A percentile compares a stretch with the other conserved stretches of the same genome.
phyloP scores from a whole-genome alignment of 2,113 vertebrate species.

The Siniperca knerii region DNA sequence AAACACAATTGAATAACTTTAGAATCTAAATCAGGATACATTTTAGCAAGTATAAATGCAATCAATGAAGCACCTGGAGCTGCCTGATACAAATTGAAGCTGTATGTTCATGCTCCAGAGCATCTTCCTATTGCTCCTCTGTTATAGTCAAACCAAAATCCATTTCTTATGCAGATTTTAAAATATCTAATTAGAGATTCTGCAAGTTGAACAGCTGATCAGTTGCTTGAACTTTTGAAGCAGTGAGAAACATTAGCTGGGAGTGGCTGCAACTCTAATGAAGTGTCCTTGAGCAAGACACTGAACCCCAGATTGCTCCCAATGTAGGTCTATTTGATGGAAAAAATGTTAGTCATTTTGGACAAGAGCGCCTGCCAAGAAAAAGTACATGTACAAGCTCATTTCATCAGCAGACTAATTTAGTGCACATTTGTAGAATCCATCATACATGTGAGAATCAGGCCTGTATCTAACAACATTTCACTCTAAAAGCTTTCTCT shows the following conservation, averaged over 20 bases:
- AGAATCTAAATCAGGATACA: not conserved
- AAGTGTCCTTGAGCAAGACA: not conserved
- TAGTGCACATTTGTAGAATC: not conserved
- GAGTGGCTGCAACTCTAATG: not conserved
- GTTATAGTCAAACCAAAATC: not conserved
- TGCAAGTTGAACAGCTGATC: not conserved
- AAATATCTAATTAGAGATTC: not conserved
- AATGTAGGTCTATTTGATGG: not conserved
- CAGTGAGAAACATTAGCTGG: not conserved
- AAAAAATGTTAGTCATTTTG: not conserved
- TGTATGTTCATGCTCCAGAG: not conserved
- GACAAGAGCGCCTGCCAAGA: not conserved
- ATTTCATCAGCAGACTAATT: not conserved
- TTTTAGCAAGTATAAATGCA: not conserved
- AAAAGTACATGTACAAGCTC: not conserved
- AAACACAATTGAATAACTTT: not conserved
- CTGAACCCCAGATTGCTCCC: not conserved
- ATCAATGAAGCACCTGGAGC: not conserved
- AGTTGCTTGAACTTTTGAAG: not conserved
- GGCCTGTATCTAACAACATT: not conserved
- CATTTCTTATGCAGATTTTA: not conserved
- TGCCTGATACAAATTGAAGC: not conserved
- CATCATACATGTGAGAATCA: slow-evolving; percentile 1
- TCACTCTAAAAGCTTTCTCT: slow-evolving; percentile 9
- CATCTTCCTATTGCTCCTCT: too few species aligned